These are phyloP conservation scores for Drosophila parabipectinata DNA, from an alignment of 1,140 invertebrate species.

Conservation along the genomic window DNA sequence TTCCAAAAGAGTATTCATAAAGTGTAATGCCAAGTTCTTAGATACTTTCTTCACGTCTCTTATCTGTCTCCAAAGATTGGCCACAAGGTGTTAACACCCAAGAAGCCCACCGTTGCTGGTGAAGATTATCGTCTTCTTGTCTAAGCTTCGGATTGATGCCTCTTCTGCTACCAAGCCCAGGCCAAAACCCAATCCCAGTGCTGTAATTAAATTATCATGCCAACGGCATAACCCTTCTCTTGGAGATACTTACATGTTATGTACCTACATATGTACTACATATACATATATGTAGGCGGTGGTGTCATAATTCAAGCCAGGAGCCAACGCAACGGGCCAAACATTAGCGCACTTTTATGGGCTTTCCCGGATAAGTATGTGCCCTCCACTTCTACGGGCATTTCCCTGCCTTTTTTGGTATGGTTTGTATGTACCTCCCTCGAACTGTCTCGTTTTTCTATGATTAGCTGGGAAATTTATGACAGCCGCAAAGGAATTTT, in stretches of 20 bases:
- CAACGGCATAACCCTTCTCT: slow-evolving; percentile 33
- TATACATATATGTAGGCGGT: background rate
- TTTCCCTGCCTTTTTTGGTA: background rate
- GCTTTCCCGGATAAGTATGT: slow-evolving; percentile 61
- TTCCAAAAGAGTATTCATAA: no score
- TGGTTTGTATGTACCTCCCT: background rate
- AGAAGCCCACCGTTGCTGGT: slow-evolving; percentile 37
- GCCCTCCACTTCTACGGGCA: background rate
- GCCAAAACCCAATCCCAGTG: slow-evolving; percentile 53
- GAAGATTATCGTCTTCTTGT: slow-evolving; percentile 55
- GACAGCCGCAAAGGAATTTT: slow-evolving; percentile 66
- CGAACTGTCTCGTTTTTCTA: slow-evolving; percentile 43
- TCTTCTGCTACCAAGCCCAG: slow-evolving; percentile 44
- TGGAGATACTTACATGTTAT: background rate
- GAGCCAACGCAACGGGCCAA: slow-evolving; percentile 70
- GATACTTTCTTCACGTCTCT: background rate
- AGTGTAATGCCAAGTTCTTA: no score
- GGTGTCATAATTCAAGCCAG: slow-evolving; percentile 72
- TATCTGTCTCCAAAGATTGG: slow-evolving; percentile 37
- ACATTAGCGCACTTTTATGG: slow-evolving; percentile 81
- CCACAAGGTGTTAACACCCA: slow-evolving; percentile 60
- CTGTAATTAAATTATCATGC: slow-evolving; percentile 81
- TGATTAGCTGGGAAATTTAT: slow-evolving; percentile 75
- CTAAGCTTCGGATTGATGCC: slow-evolving; percentile 77
- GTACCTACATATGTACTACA: slow-evolving; percentile 1